These are phyloP conservation scores for Gonioctena quinquepunctata DNA, from an alignment of 1,140 invertebrate genomes.

Conservation along the genomic window DNA sequence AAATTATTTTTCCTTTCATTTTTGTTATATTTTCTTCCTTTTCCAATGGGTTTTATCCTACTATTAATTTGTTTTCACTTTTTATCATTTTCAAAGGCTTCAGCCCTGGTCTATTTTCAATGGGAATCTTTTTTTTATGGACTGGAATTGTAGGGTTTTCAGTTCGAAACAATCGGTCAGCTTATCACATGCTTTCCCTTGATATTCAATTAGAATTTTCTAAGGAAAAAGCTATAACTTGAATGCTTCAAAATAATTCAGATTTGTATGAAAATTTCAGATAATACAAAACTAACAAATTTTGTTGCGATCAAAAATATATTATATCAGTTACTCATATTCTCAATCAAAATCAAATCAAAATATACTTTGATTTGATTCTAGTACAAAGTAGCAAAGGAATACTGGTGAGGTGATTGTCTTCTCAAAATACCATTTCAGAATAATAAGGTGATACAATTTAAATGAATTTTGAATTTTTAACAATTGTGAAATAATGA, in stretches of 20 bases:
- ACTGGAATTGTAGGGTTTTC: neutral
- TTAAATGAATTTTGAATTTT: neutral
- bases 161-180: neutral
- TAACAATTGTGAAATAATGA: neutral
- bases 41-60: too few relatives aligned
- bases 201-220: neutral
- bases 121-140: neutral
- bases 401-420: neutral
- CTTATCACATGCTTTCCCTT: neutral
- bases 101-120: too few relatives aligned
- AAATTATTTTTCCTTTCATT: too few relatives aligned
- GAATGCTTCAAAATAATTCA: neutral
- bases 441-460: neutral
- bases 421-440: neutral
- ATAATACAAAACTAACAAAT: neutral
- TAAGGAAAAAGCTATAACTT: neutral
- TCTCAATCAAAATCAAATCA: too few relatives aligned
- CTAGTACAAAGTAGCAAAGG: neutral
- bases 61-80: too few relatives aligned
- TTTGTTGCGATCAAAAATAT: neutral
- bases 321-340: neutral
- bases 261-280: neutral
- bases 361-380: too few relatives aligned
- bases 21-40: too few relatives aligned
- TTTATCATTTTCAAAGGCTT: too few relatives aligned